Conservation (phyloP, 2,113 vertebrate genomes). For the Sminthopsis crassicaudata region DNA sequence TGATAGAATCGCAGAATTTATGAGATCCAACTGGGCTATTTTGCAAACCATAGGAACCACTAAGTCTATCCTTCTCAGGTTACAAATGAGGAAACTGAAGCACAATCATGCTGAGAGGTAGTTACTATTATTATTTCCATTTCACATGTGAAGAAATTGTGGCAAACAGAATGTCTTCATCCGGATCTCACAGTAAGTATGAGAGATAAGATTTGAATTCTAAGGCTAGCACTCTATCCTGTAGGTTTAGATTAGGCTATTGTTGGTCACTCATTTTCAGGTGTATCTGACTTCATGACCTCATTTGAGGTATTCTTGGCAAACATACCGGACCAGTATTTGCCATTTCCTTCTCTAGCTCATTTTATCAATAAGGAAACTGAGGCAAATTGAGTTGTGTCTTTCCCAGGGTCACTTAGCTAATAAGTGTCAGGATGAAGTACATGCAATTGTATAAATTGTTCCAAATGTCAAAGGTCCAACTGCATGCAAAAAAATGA, state of each 20-base stretch:
- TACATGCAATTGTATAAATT: neutral
- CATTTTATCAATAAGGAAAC: too few species aligned
- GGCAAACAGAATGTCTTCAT: too few species aligned
- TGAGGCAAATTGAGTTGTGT: too few species aligned
- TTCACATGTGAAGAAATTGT: too few species aligned
- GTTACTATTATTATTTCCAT: too few species aligned
- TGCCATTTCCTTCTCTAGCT: too few species aligned
- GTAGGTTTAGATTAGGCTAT: too few species aligned
- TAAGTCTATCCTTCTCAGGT: neutral
- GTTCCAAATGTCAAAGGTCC: neutral
- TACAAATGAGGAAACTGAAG: neutral
- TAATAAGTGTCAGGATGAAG: neutral
- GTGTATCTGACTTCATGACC: too few species aligned
- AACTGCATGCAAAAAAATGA: neutral
- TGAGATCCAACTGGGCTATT: neutral
- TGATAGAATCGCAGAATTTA: neutral
- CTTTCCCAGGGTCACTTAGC: too few species aligned
- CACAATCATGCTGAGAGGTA: neutral
- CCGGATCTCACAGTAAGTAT: neutral
- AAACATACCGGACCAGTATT: too few species aligned
- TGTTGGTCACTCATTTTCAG: too few species aligned
- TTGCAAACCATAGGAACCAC: neutral
- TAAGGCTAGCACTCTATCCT: neutral
- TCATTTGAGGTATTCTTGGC: too few species aligned
- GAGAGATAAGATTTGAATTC: neutral